phyloP scores from a whole-genome alignment of 1,140 invertebrate genomes.

The Zeugodacus cucurbitae region DNA sequence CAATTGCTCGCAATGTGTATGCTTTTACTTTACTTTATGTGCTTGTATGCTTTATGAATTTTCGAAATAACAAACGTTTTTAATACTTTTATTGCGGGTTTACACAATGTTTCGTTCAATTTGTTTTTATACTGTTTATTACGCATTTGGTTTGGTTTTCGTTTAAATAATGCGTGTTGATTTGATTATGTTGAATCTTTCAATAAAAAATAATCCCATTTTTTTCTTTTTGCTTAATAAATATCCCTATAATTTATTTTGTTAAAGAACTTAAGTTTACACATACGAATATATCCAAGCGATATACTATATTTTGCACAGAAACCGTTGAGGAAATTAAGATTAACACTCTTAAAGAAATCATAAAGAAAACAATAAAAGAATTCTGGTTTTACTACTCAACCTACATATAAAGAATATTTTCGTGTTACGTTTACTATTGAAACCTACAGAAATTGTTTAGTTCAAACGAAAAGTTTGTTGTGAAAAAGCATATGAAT shows the following conservation, averaged over 20 bases:
- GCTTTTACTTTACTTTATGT: background rate
- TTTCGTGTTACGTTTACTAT: background rate
- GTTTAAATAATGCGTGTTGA: background rate
- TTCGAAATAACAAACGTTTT: background rate
- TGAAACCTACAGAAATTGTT: background rate
- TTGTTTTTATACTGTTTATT: background rate
- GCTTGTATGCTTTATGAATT: background rate
- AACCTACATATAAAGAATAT: background rate
- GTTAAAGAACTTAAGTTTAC: background rate
- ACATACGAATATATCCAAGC: background rate
- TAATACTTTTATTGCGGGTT: background rate
- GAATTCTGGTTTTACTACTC: background rate
- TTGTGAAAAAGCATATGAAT: conserved; percentile 35
- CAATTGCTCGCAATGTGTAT: background rate
- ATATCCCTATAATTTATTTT: background rate
- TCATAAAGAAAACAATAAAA: background rate
- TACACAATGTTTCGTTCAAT: background rate
- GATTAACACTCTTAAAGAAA: background rate
- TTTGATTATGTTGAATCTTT: background rate
- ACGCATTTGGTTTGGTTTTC: background rate
- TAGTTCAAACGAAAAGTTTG: background rate
- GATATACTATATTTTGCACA: background rate
- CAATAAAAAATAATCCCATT: background rate
- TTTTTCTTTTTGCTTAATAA: background rate
- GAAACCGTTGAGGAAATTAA: background rate